A percentile compares a stretch with the other conserved stretches of the same genome.
phyloP scores from a whole-genome alignment of 2,797 vertebrate species.

The Cyclopterus lumpus region DNA sequence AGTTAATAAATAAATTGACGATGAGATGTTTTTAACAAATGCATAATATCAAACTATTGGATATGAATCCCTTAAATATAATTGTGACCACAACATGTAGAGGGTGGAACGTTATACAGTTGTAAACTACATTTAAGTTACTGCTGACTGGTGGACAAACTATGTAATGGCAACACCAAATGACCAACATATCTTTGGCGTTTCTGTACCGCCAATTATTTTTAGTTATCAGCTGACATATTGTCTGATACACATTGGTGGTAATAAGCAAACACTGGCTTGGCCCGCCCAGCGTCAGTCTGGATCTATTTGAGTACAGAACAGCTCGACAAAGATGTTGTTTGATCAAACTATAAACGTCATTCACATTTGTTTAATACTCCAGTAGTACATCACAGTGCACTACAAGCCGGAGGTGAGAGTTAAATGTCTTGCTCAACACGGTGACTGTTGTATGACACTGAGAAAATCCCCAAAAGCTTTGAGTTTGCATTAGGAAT shows the following conservation, averaged over 20 bases:
- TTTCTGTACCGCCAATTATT: not conserved
- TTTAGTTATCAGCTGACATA: not conserved
- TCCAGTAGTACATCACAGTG: not conserved
- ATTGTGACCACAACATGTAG: not conserved
- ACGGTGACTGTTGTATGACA: constrained; percentile 18
- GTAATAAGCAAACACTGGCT: not conserved
- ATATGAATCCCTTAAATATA: not conserved
- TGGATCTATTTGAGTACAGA: not conserved
- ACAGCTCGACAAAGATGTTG: not conserved
- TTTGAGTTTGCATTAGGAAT: constrained; percentile 57
- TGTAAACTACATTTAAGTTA: not conserved
- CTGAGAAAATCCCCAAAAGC: constrained; percentile 50
- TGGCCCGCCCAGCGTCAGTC: not conserved
- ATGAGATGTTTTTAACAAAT: not conserved
- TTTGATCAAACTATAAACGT: too few species aligned
- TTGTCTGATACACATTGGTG: not conserved
- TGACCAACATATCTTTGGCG: not conserved
- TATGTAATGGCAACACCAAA: not conserved
- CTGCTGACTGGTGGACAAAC: not conserved
- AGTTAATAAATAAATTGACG: not conserved
- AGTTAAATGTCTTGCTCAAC: constrained; percentile 43
- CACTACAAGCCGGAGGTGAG: constrained; percentile 9
- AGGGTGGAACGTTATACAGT: not conserved
- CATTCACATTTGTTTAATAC: constrained; percentile 8
- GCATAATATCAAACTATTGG: too few species aligned